These are phyloP conservation scores for Sphaerophoria taeniata DNA, from an alignment of 2,888 invertebrate genomes.

Conservation along the genomic window DNA sequence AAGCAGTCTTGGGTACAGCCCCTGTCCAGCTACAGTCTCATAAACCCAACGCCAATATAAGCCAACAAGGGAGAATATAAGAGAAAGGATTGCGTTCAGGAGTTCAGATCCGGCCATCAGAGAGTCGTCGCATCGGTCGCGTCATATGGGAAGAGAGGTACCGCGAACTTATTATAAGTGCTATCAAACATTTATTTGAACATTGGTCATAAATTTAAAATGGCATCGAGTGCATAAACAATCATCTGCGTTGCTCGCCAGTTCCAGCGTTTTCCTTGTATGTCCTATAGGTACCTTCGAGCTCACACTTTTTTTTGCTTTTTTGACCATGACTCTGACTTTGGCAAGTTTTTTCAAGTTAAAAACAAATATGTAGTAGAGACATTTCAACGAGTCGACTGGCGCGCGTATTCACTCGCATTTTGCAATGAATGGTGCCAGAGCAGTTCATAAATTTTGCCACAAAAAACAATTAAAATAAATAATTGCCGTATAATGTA, in stretches of 20 bases:
- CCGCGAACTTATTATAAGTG: conserved; percentile 75
- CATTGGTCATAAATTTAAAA: conserved; percentile 76
- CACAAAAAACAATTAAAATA: conserved; percentile 76
- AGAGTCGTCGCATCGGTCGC: background rate
- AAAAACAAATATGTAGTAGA: background rate
- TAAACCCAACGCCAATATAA: conserved; percentile 25
- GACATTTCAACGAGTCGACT: background rate
- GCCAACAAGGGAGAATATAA: conserved; percentile 24
- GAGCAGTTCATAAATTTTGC: conserved; percentile 76
- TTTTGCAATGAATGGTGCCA: conserved; percentile 65
- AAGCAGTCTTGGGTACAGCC: conserved; percentile 4
- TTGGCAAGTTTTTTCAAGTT: conserved; percentile 25
- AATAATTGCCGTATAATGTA: conserved; percentile 76
- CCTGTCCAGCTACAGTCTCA: background rate
- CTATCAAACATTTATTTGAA: conserved; percentile 77
- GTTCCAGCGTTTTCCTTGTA: conserved; percentile 39
- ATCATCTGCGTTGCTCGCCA: conserved; percentile 56
- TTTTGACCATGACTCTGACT: conserved; percentile 8
- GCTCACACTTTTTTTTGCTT: background rate
- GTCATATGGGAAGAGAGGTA: conserved; percentile 25
- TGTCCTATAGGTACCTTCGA: conserved; percentile 51
- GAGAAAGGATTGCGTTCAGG: conserved; percentile 47
- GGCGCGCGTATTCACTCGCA: conserved; percentile 41
- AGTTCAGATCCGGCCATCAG: conserved; percentile 14
- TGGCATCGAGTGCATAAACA: conserved; percentile 74